Evolutionary conservation across 2,888 invertebrate species (phyloP).

Genomic region (Cremastinae sp.): DNA sequence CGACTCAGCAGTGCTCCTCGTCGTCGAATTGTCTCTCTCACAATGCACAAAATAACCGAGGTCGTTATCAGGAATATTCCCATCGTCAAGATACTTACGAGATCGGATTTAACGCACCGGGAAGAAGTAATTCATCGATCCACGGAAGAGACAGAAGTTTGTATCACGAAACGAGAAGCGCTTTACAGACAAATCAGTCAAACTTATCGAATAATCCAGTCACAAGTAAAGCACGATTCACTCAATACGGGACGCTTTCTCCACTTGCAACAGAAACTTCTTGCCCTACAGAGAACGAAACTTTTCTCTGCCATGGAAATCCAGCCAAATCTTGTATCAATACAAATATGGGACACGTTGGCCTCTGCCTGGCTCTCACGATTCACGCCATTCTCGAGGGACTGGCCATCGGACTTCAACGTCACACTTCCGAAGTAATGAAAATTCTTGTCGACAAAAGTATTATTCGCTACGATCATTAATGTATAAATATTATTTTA

Average conservation of each 20-base stretch:
- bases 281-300: slow-evolving; percentile 78
- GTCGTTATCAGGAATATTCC: slow-evolving; percentile 35
- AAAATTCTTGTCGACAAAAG: slow-evolving; percentile 7
- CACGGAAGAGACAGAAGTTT: slow-evolving; percentile 52
- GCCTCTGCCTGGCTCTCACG: slow-evolving; percentile 87
- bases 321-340: slow-evolving; percentile 85
- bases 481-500: neutral
- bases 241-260: slow-evolving; percentile 61
- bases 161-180: slow-evolving; percentile 40
- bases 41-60: slow-evolving; percentile 24
- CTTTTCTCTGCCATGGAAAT: slow-evolving; percentile 84
- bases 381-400: slow-evolving; percentile 91
- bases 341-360: slow-evolving; percentile 82
- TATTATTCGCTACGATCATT: neutral
- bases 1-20: neutral
- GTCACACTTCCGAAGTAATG: slow-evolving; percentile 83
- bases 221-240: slow-evolving; percentile 20
- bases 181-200: slow-evolving; percentile 16
- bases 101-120: slow-evolving; percentile 20
- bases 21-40: slow-evolving; percentile 33
- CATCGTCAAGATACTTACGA: slow-evolving; percentile 40
- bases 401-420: slow-evolving; percentile 90
- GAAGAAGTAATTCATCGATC: slow-evolving; percentile 35
- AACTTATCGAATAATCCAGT: slow-evolving; percentile 20
- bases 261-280: slow-evolving; percentile 58